Evolutionary conservation across 2,888 invertebrate genomes (phyloP).

Genomic region (Agrotis clavis): DNA sequence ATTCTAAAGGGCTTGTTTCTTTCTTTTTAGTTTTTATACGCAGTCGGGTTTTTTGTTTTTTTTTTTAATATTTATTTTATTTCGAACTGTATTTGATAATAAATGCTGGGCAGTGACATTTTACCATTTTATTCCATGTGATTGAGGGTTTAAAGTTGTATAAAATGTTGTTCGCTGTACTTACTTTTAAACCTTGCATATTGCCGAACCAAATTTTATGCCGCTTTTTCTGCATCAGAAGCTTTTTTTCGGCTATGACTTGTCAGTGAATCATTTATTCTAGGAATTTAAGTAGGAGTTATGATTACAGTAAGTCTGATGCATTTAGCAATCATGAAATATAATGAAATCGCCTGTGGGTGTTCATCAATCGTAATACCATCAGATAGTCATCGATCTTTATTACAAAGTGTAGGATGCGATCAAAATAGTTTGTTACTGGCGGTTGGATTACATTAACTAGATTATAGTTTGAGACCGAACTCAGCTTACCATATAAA

Average conservation of each 20-base stretch:
- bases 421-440: slow-evolving; percentile 32
- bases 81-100: no score
- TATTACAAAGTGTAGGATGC: slow-evolving; percentile 23
- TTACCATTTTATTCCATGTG: no score
- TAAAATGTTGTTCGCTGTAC: no score
- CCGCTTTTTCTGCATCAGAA: neutral
- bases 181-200: no score
- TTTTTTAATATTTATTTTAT: no score
- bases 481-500: no score
- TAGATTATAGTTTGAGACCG: slow-evolving; percentile 1
- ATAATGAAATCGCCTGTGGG: slow-evolving; percentile 24
- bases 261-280: slow-evolving; percentile 5
- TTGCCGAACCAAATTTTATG: neutral
- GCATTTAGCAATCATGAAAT: slow-evolving; percentile 25
- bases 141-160: no score
- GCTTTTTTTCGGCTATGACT: no score
- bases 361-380: slow-evolving; percentile 34
- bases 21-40: no score
- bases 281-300: neutral
- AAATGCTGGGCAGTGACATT: no score
- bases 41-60: no score
- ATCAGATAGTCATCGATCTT: slow-evolving; percentile 34
- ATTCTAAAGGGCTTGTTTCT: no score
- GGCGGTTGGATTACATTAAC: slow-evolving; percentile 25
- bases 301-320: neutral